Base-by-base conservation (phyloP, 2,113 vertebrate species). In the Turnix velox region DNA sequence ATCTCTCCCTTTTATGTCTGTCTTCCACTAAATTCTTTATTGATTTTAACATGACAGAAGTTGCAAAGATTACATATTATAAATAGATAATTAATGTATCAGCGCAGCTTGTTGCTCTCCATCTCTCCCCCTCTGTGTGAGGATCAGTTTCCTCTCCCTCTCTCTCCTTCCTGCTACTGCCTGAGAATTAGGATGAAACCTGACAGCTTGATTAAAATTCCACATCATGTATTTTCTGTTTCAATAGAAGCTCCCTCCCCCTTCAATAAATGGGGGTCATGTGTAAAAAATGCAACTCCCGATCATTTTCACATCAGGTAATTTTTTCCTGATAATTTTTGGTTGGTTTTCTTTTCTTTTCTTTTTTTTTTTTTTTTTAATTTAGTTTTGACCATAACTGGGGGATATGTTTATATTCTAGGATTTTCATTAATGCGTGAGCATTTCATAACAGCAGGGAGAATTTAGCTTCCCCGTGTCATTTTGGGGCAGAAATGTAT, bases 191-290 rank as follows among this genome's bases (percentile, higher is more conserved):
- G 91, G 93, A 94, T 93, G 69, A 95, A 89, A 65, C 57, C 73
- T 88, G 95, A 95, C 81, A 91, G n/a, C 77, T 76, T 94, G 92
- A 94, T 96, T 97, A 88, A 93, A 95, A 96, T 94, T 95, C 95
- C 74, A 69, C 72, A 79, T 84, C 49, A 62, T 89, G 16, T 37
- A 65, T 89, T 92, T 92, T 94, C 69, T 73, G 30, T 93, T 96
- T 91, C 62, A 66, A 42, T 39, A 65, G 72, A 83, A 81, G 46
- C 88, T 94, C 85, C 20, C 16, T 90, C 78, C 92, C 35, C 67
- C 78, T 84, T 88, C 62, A 86, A 72, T 43, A 91, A 74, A 80
- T 55, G 24, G 77, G 24, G 77, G 69, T 94, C 84, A 82, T 0
- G 1, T 83, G 58, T 57, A 22, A 77, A 84, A 95, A 83, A 63